Evolutionary conservation across 2,888 invertebrate species (phyloP).

Genomic region (Digitonthophagus gazella): DNA sequence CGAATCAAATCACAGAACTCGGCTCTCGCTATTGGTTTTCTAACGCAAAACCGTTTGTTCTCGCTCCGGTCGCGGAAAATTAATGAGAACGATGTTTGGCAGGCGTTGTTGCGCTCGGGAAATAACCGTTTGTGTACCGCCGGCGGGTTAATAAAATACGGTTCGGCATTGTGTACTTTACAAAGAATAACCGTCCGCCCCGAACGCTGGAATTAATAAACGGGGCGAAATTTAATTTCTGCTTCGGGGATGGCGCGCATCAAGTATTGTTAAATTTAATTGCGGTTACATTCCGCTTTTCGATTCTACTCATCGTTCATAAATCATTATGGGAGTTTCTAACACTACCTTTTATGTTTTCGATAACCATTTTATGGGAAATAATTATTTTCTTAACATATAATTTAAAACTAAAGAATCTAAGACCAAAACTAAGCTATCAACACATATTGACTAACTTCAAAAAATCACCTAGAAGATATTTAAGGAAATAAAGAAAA

Average conservation of each 20-base stretch:
- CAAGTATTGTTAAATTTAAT: neutral
- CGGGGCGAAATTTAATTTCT: neutral
- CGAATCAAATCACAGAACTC: conserved; percentile 3
- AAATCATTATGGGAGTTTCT: too few relatives aligned
- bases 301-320: neutral
- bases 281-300: neutral
- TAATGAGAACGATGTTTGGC: conserved; percentile 5
- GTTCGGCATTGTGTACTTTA: neutral
- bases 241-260: neutral
- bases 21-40: conserved; percentile 9
- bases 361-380: too few relatives aligned
- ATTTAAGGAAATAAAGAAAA: too few relatives aligned
- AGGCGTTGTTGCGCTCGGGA: neutral
- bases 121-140: neutral
- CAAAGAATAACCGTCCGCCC: neutral
- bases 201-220: neutral
- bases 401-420: too few relatives aligned
- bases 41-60: conserved; percentile 12
- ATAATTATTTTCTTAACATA: too few relatives aligned
- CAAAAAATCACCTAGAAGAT: too few relatives aligned
- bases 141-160: neutral
- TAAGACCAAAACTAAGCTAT: too few relatives aligned
- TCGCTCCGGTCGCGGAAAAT: conserved; percentile 8
- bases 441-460: too few relatives aligned
- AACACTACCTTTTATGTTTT: too few relatives aligned